Percentiles rank a stretch among this genome's conserved stretches.
Evolutionary conservation across 2,888 invertebrate species (phyloP).

Genomic region (Elmis aenea): DNA sequence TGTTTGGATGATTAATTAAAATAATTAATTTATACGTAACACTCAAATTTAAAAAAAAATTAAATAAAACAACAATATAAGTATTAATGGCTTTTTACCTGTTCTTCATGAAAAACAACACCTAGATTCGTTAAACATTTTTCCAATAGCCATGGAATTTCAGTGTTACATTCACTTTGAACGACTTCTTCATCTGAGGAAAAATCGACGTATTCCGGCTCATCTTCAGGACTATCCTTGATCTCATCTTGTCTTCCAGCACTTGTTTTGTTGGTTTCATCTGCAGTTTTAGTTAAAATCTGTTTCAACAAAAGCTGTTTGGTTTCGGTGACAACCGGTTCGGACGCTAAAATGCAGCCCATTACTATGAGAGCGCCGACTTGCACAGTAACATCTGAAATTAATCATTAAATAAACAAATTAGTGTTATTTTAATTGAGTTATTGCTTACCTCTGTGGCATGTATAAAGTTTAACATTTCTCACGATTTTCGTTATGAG

Average conservation of each 20-base stretch:
- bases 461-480: slow-evolving; percentile 62
- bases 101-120: slow-evolving; percentile 16
- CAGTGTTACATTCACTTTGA: slow-evolving; percentile 23
- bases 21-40: no score
- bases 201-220: slow-evolving; percentile 42
- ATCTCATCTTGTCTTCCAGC: no score
- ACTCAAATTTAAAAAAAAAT: no score
- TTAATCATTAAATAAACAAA: slow-evolving; percentile 3
- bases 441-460: slow-evolving; percentile 64
- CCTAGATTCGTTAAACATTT: slow-evolving; percentile 56
- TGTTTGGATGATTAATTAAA: no score
- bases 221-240: slow-evolving; percentile 28
- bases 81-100: no score
- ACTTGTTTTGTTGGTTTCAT: neutral
- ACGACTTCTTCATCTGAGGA: slow-evolving; percentile 37
- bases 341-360: slow-evolving; percentile 63
- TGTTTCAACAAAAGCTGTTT: slow-evolving; percentile 49
- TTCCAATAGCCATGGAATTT: slow-evolving; percentile 56
- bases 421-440: neutral
- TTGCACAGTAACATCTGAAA: slow-evolving; percentile 63
- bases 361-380: slow-evolving; percentile 70
- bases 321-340: slow-evolving; percentile 62
- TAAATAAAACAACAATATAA: no score
- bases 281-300: slow-evolving; percentile 29
- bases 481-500: slow-evolving; percentile 66